Evolutionary conservation across 2,888 invertebrate species (phyloP), one percentile per base, ranked within the genome.

Genomic region (Sphecodes monilicornis): DNA sequence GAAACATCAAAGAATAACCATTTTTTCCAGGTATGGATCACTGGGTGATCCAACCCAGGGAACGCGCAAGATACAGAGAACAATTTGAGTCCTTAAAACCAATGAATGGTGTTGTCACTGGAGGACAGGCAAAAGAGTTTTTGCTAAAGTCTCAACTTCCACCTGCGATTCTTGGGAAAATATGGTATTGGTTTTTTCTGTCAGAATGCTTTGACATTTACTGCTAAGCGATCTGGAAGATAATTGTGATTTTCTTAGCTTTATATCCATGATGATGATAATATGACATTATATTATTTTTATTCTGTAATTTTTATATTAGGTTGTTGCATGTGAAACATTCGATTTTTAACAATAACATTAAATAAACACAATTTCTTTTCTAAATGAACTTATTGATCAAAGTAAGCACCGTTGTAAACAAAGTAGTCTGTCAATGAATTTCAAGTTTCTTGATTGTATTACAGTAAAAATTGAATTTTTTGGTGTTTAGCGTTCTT

Each of bases 131-230:
- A 0, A 98, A 99, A 95, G 97, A 97, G 75, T 98, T 99, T 94
- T 97, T 99, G 93, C 95, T 99, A 86, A 98, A 97, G 95, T 98
- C 99, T 0, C 98, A 98, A 93, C 96, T 99, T 86, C 98, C 99
- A 10, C 98, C 99, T 0, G 96, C 97, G 4, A 95, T 98, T 76
- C 96, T 99, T 68, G 99, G 99, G 5, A 98, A 99, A 94, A 99
- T 99, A 95, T 99, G 99, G 99, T 98, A 96, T 95, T 94, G n/a
- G 50, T 16, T 8, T 36, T 72, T 43, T 0, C 68, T 46, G 22
- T 68, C 26, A 29, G 36, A 70, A 66, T 29, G 29, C 3, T 43
- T 46, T 70, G 66, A 29, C 66, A 29, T 78, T 78, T 73, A 36
- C 64, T 66, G 66, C 69, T 22, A 68, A 39, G 39, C 39, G 68